These are phyloP conservation scores for Diarsia dahlii DNA, from an alignment of 2,888 invertebrate genomes.

Conservation along the genomic window DNA sequence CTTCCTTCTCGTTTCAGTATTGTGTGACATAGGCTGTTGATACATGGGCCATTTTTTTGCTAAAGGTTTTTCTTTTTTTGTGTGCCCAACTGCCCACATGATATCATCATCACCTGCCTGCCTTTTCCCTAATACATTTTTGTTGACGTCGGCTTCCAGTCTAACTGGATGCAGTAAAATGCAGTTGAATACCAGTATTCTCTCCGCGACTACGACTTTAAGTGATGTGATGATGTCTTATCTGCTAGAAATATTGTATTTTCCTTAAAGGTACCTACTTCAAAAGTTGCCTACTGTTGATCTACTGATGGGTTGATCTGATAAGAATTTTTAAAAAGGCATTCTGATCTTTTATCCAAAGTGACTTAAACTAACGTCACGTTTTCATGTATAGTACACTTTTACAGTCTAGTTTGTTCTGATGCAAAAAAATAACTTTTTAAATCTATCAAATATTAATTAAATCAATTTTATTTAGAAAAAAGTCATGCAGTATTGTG, in stretches of 20 bases:
- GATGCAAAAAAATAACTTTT: background rate
- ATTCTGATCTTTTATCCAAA: background rate
- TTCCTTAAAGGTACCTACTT: background rate
- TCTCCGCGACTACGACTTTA: too few relatives aligned
- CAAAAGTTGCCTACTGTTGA: background rate
- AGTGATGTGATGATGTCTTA: too few relatives aligned
- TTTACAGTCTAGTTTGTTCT: background rate
- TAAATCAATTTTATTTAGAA: background rate
- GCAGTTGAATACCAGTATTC: too few relatives aligned
- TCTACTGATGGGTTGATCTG: background rate
- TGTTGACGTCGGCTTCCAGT: too few relatives aligned
- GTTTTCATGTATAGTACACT: background rate
- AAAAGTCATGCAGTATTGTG: background rate
- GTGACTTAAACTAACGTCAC: background rate
- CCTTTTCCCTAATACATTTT: too few relatives aligned
- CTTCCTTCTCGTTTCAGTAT: conserved; percentile 41
- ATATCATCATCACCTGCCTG: too few relatives aligned
- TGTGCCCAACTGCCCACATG: too few relatives aligned
- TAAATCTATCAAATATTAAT: background rate
- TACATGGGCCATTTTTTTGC: conserved; percentile 21
- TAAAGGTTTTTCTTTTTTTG: background rate
- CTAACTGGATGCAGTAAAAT: too few relatives aligned
- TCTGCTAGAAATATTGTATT: background rate
- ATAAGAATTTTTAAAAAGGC: background rate
- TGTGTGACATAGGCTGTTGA: conserved; percentile 35